Evolutionary conservation across 1,140 invertebrate species (phyloP), one percentile per base, ranked within the genome.

Genomic region (Metaphire vulgaris): DNA sequence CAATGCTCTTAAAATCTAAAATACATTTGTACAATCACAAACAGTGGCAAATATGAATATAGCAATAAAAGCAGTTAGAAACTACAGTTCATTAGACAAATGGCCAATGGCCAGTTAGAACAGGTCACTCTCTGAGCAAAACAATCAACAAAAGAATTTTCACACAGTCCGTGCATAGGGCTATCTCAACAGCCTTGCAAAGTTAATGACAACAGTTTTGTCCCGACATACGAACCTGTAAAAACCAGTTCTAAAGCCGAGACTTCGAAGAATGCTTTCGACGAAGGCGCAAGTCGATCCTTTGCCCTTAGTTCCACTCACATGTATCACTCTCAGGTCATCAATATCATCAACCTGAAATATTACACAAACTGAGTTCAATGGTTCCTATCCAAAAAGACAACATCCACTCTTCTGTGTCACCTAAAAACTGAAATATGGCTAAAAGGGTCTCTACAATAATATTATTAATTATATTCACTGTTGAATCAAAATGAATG

Each of bases 251-350:
- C 89, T 91, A 80, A 90, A 92, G 0, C 95, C 95, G 83, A 94
- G 90, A 68, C 90, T 83, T 0, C 93, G 89, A 16, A 99, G 87
- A 79, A 99, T 94, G 0, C 91, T 91, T 83, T 99, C 98, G 70
- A 90, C 90, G 83, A 94, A 92, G 0, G 96, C 95, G 86, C 96
- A 97, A 0, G 96, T 98, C 21, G 95, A 97, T 28, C 90, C 90
- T 84, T 91, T 91, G 41, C 97, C 97, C 89, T 99, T 99, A 0
- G 96, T 99, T 2, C 98, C 98, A 80, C 93, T 89, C 0, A 99
- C 90, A 88, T 99, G 96, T 80, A 99, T 96, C 6, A 96, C 88
- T 72, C 92, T 91, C 15, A 98, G 82, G 28, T 79, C 77, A 78
- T 89, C 86, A 21, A 90, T 76, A 78, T 89, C 82, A 73, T 81